phyloP scores from a whole-genome alignment of 2,797 vertebrate genomes.

The Pelobates cultripes region DNA sequence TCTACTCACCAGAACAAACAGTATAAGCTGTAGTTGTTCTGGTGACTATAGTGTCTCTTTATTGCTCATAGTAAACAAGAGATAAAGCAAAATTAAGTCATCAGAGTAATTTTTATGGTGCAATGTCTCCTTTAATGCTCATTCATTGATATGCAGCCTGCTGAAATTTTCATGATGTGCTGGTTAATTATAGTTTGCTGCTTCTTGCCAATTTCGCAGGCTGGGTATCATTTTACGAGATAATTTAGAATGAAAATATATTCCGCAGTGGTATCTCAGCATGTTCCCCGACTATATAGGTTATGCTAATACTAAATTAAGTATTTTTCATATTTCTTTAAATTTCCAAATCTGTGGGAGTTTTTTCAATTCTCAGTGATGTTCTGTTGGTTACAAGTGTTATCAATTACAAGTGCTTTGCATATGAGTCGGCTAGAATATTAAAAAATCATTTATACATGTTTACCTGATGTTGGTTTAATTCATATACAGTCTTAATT shows the following conservation, averaged over 20 bases:
- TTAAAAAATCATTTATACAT: conserved; percentile 29
- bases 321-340: conserved; percentile 6
- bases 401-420: conserved; percentile 27
- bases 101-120: too few relatives aligned
- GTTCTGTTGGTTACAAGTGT: conserved; percentile 32
- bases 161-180: too few relatives aligned
- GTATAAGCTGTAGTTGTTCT: too few relatives aligned
- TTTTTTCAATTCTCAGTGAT: conserved; percentile 12
- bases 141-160: too few relatives aligned
- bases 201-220: too few relatives aligned
- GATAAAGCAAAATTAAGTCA: too few relatives aligned
- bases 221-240: background rate
- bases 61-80: too few relatives aligned
- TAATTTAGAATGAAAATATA: background rate
- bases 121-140: too few relatives aligned
- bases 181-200: too few relatives aligned
- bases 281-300: background rate
- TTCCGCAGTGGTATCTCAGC: background rate
- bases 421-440: conserved; percentile 33
- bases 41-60: too few relatives aligned
- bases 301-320: background rate
- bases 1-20: too few relatives aligned
- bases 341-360: conserved; percentile 12
- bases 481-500: conserved; percentile 19
- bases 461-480: conserved; percentile 15